Evolutionary conservation across 2,797 vertebrate species (phyloP), one percentile per base, ranked within the genome.

Genomic region (Bufotes viridis): DNA sequence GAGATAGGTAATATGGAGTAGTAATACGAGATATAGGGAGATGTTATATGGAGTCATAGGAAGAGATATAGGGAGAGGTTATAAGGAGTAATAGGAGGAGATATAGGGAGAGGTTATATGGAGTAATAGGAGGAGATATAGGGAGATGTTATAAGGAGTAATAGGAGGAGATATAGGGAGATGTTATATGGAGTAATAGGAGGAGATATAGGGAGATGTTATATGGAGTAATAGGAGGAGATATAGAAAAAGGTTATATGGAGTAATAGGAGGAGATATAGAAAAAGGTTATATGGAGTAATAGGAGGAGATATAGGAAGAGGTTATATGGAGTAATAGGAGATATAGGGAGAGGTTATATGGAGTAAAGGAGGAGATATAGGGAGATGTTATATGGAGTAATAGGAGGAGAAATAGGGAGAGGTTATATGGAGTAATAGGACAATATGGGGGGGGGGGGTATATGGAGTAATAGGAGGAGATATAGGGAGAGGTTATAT

Each of bases 111-210:
- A 78, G 22, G 22, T 15, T 78, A 78, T 26, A 78, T 24, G 75
- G 17, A 76, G 74, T 76, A 76, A n/a, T 53, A 53, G 74, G 42
- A 76, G 49, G 49, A 53, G 74, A 22, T 76, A 76, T 51, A 76
- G 49, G 22, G 17, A n/a, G 5, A 24, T 10, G 8, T 53, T 53
- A 53, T n/a, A 76, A 53, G 74, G 17, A 76, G 74, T 76, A 76
- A 76, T 76, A 53, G 74, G 42, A 76, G 74, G 49, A 53, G 74
- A 60, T 60, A 60, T 60, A 17, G 14, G 57, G 57, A 3, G 26
- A 29, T 18, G 24, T 18, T 80, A 86, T 70, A 86, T 80, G 75
- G 74, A 78, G 49, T 57, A 78, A 79, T 79, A 79, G 51, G 22
- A 69, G 22, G 49, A n/a, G 63, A 67, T 53, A 75, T 42, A 61